Percentiles rank a stretch among this genome's conserved stretches.
These are phyloP conservation scores for Halocaridina rubra DNA, from an alignment of 2,888 invertebrate species.

Conservation along the genomic window DNA sequence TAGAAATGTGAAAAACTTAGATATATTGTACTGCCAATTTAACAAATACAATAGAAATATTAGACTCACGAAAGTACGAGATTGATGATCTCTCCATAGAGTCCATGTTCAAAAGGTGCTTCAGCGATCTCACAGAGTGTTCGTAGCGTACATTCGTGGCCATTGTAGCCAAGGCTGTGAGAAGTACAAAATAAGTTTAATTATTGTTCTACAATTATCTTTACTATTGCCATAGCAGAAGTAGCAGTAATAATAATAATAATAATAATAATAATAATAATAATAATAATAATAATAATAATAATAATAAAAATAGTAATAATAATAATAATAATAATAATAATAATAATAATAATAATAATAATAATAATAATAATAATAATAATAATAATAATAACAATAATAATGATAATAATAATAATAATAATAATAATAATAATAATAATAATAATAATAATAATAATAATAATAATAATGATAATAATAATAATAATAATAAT, in stretches of 20 bases:
- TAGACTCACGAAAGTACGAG: slow-evolving; percentile 36
- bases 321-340: not conserved
- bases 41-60: too few relatives aligned
- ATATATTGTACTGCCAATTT: too few relatives aligned
- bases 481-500: too few relatives aligned
- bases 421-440: too few relatives aligned
- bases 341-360: not conserved
- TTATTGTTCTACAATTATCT: not conserved
- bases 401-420: too few relatives aligned
- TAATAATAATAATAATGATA: too few relatives aligned
- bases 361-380: not conserved
- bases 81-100: slow-evolving; percentile 40
- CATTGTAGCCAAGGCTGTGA: slow-evolving; percentile 41
- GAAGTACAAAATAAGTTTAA: not conserved
- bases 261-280: not conserved
- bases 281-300: not conserved
- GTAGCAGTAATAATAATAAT: too few relatives aligned
- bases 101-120: slow-evolving; percentile 44
- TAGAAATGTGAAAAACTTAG: not conserved
- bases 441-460: too few relatives aligned
- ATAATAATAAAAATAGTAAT: too few relatives aligned
- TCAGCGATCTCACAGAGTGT: slow-evolving; percentile 49
- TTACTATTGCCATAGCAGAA: too few relatives aligned
- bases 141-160: slow-evolving; percentile 49
- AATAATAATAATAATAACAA: too few relatives aligned